A percentile compares a stretch with the other conserved stretches of the same genome.
Evolutionary conservation across 2,888 invertebrate genomes (phyloP).

Genomic region (Brachycybe producta): DNA sequence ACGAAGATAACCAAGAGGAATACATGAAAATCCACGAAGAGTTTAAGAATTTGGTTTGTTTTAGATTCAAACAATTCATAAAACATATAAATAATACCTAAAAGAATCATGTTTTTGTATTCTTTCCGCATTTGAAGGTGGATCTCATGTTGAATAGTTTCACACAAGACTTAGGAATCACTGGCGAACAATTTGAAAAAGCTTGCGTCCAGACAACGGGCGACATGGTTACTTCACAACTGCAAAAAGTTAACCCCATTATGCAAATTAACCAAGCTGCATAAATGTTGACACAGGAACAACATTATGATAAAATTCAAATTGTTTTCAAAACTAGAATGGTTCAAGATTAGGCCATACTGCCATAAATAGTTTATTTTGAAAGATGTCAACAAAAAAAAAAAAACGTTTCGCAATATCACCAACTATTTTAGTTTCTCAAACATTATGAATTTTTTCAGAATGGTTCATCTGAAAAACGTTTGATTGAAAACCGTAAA

Average conservation of each 20-base stretch:
- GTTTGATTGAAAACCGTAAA: no score
- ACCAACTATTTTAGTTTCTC: no score
- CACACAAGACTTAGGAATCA: constrained; percentile 82
- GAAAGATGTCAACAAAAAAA: no score
- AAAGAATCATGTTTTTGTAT: background rate
- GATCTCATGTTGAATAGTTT: constrained; percentile 79
- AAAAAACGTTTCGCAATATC: no score
- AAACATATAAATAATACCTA: constrained; percentile 7
- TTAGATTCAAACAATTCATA: constrained; percentile 2
- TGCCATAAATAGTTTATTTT: no score
- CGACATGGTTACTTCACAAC: background rate
- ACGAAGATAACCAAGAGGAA: constrained; percentile 55
- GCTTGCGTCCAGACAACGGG: constrained; percentile 45
- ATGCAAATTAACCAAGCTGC: background rate
- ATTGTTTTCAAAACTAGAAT: no score
- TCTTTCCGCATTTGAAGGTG: constrained; percentile 45
- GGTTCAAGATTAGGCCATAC: no score
- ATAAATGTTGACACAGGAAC: background rate
- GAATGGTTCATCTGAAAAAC: no score
- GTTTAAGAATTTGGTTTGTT: constrained; percentile 63
- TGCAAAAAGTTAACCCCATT: background rate
- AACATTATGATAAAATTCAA: no score
- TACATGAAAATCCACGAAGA: constrained; percentile 67
- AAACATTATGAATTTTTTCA: no score
- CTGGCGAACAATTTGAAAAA: constrained; percentile 71